Evolutionary conservation across 2,888 invertebrate species (phyloP), one percentile per base, ranked within the genome.

Genomic region (Lasioglossum vierecki): DNA sequence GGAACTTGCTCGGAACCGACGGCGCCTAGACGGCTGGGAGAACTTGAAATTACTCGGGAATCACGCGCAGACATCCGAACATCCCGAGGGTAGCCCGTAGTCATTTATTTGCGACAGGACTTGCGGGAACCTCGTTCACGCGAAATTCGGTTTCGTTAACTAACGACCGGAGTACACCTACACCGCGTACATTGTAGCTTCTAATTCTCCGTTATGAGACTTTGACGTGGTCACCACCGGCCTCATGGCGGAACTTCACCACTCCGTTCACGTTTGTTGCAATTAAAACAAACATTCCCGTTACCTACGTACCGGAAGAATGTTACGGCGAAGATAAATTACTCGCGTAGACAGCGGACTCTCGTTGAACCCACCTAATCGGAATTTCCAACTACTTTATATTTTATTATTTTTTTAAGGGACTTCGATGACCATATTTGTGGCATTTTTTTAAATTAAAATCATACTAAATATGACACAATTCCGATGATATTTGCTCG

Each of bases 41-140:
- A 83, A 85, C 83, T 87, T 83, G 79, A 76, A 85, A 85, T 85
- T 78, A 60, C 83, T 70, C 57, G 75, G 53, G 76, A 78, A 79
- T 85, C 77, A 39, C 39, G 53, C 49, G n/a, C 66, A 46, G 78
- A 49, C 60, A 75, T 49, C 41, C 15, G 60, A 44, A 15, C 39
- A 18, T 18, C 30, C 22, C n/a, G 26, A n/a, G 75, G 77, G 26
- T 71, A 73, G 41, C 35, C n/a, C 41, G 71, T 53, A 68, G 66
- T 57, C n/a, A 57, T 81, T 76, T 57, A n/a, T 53, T 57, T 18
- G 49, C 5, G 18, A 70, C 26, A 5, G 57, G 6, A n/a, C 76
- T 57, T 57, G 6, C 22, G 39, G 2, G 35, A 5, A 9, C 49
- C 70, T 66, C 53, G 18, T 26, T 30, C 68, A 11, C 53, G 74